Evolutionary conservation across 2,797 vertebrate genomes (phyloP), one percentile per base, ranked within the genome.

Genomic region (Myotis findleyi): DNA sequence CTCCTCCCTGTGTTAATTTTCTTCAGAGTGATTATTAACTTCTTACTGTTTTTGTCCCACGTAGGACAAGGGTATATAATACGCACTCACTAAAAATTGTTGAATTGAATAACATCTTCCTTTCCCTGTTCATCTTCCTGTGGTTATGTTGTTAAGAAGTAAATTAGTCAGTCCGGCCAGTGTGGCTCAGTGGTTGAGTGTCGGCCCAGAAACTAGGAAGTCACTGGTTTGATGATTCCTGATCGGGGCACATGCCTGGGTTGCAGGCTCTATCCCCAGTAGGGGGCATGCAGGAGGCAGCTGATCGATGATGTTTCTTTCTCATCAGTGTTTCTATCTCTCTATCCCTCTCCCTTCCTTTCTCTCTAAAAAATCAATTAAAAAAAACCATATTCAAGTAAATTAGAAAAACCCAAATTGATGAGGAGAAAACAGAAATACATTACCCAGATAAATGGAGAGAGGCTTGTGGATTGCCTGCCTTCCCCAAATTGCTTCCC

Each of bases 111-210:
- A 79, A 84, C 11, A 89, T 91, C 47, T 96, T 84, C 30, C 69
- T 91, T 90, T 93, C 72, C 68, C 72, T 79, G 23, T 36, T 95
- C 77, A 59, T 36, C 76, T 89, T 89, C 87, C 84, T 66, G 30
- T 51, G 82, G 83, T 89, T 91, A 87, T 89, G 30, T 84, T 21
- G 2, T 92, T 82, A 93, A 91, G 87, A 77, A 94, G 69, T 64
- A 95, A 96, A 92, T 95, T 94, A 91, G 93, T 97, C 89, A 93
- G 84, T 62, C 59, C 27, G 2, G 27, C 59, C 57, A 62, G 30
- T 62, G 27, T 30, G 12, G 27, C 59, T 30, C 59, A 62, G 59
- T 62, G 59, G 59, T 62, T 14, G 12, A 13, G 27, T 62, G 59
- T 62, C 13, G 57, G 13, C 6, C 27, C 59, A 14, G 25, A 62